Base-by-base conservation (phyloP, 2,113 vertebrate species). In the Oryzias curvinotus region DNA sequence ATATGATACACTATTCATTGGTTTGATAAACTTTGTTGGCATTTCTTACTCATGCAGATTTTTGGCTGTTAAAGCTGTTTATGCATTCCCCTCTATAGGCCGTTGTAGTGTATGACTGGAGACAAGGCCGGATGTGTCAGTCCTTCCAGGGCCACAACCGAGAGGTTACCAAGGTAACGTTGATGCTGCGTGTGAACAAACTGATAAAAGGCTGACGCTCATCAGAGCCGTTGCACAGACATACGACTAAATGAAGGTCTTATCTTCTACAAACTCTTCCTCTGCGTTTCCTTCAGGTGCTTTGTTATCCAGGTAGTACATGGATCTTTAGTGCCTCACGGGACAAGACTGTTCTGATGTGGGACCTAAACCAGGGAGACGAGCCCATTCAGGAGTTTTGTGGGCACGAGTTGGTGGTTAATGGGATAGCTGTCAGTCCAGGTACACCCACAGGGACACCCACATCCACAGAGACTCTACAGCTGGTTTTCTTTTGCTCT, bases 251-350 rank as follows among this genome's bases (percentile, higher is more conserved):
- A 10, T 50, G 14, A 14, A 1, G 6, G 42, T 61, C 26, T 66
- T 14, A n/a, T 58, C 45, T 44, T 42, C 48, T 68, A 25, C 60
- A 46, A 30, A 68, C 25, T 57, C 26, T 46, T 10, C 48, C 50
- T 65, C 46, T 17, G 3, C 61, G 43, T 55, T 1, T 70, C 47
- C 55, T 15, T n/a, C 73, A 98, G 96, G 89, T 96, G 67, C 71
- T 90, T 71, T 94, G 93, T 68, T 78, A 92, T 70, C 85, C 74
- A 17, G 89, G 90, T 45, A 95, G 93, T 13, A 91, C 36, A n/a
- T 93, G 90, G 83, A 90, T 97, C 78, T 98, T 99, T 86, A 99
- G 97, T 0, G 94, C 95, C 5, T 99, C 96, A 28, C 92, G 97
- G 26, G 97, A 99, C 87, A 96, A 91, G 83, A 93, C 65, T 0